These are phyloP conservation scores for Lagria hirta DNA, from an alignment of 2,888 invertebrate species.

Conservation along the genomic window DNA sequence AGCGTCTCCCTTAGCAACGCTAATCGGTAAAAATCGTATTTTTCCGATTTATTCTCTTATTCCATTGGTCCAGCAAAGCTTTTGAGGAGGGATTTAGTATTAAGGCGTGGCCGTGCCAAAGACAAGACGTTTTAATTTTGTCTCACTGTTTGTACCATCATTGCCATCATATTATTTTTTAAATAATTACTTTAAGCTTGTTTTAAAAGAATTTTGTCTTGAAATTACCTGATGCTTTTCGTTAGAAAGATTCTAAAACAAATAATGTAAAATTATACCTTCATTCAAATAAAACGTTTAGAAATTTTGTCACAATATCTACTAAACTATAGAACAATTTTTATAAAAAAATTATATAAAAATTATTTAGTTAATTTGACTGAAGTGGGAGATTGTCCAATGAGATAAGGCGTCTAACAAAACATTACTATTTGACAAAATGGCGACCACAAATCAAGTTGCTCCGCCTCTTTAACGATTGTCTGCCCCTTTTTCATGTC, in stretches of 20 bases:
- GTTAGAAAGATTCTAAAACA: too few species aligned
- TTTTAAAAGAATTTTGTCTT: too few species aligned
- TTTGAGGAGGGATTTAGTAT: slow-evolving; percentile 34
- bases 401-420: slow-evolving; percentile 56
- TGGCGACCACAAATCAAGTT: slow-evolving; percentile 58
- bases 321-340: too few species aligned
- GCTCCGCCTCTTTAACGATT: slow-evolving; percentile 55
- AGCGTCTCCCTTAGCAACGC: slow-evolving; percentile 55
- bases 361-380: slow-evolving; percentile 20
- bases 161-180: slow-evolving; percentile 9
- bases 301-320: too few species aligned
- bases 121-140: slow-evolving; percentile 47
- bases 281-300: too few species aligned
- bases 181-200: too few species aligned
- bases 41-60: slow-evolving; percentile 32
- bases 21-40: slow-evolving; percentile 47
- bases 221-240: too few species aligned
- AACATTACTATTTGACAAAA: slow-evolving; percentile 59
- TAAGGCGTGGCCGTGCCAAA: slow-evolving; percentile 33
- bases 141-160: slow-evolving; percentile 19
- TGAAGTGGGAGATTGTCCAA: slow-evolving; percentile 56
- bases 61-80: slow-evolving; percentile 41
- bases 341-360: slow-evolving; percentile 15
- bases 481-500: slow-evolving; percentile 55
- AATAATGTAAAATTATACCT: too few species aligned